phyloP scores from a whole-genome alignment of 2,888 invertebrate species.

The Cheilosia pagana region DNA sequence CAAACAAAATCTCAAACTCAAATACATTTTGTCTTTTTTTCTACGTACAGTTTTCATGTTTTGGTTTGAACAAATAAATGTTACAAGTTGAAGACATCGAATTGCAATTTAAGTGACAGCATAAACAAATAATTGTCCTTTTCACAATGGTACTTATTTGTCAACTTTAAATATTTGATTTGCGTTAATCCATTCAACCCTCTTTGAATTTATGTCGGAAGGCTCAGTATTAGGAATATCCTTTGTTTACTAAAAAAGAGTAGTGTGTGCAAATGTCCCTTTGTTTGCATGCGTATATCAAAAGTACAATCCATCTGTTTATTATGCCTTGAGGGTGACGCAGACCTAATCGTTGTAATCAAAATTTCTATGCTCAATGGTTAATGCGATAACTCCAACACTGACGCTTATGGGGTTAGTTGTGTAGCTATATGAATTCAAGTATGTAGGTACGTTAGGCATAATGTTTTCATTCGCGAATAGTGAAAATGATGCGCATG shows the following conservation, averaged over 20 bases:
- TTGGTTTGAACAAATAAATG: constrained; percentile 58
- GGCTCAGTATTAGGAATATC: constrained; percentile 59
- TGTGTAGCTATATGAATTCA: constrained; percentile 20
- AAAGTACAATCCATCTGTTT: constrained; percentile 68
- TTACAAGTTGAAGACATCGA: constrained; percentile 80
- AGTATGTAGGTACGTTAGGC: constrained; percentile 4
- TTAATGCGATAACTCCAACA: constrained; percentile 65
- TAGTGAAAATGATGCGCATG: constrained; percentile 3
- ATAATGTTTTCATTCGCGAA: neutral
- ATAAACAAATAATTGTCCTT: constrained; percentile 83
- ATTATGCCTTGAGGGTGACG: constrained; percentile 58
- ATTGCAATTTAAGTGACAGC: constrained; percentile 83
- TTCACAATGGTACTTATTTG: constrained; percentile 76
- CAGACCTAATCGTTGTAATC: constrained; percentile 62
- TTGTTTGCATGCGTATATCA: constrained; percentile 60
- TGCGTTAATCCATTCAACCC: constrained; percentile 73
- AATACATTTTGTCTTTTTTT: constrained; percentile 41
- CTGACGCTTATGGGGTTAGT: constrained; percentile 51
- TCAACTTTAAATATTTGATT: constrained; percentile 73
- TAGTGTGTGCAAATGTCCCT: constrained; percentile 67
- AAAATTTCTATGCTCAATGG: constrained; percentile 64
- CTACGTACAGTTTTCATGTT: constrained; percentile 44
- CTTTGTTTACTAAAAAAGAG: constrained; percentile 33
- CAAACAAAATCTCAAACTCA: constrained; percentile 30
- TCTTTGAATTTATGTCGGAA: constrained; percentile 43